Evolutionary conservation across 2,888 invertebrate species (phyloP).

Genomic region (Aspidiotus rigidus): DNA sequence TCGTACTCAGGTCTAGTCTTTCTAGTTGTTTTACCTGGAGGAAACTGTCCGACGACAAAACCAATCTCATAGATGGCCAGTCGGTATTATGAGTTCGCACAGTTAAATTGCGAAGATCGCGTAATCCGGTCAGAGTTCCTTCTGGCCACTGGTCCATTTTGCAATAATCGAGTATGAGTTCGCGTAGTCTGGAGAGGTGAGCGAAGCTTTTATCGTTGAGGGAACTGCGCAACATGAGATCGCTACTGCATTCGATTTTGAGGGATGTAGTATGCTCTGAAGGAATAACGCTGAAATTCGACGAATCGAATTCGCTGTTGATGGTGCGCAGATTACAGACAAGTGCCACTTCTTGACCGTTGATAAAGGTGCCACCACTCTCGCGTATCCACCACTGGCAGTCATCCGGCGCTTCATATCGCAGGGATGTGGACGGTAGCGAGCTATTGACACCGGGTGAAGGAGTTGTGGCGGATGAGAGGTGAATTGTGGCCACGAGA

Average conservation of each 20-base stretch:
- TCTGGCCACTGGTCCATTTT: conserved; percentile 75
- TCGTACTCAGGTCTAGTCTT: conserved; percentile 72
- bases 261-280: conserved; percentile 71
- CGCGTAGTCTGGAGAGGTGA: conserved; percentile 68
- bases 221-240: conserved; percentile 68
- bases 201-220: conserved; percentile 67
- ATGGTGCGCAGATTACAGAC: conserved; percentile 72
- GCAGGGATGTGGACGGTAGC: conserved; percentile 44
- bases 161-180: conserved; percentile 74
- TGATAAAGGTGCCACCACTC: background rate
- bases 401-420: conserved; percentile 76
- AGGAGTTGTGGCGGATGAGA: background rate
- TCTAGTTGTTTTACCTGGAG: conserved; percentile 67
- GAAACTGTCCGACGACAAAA: conserved; percentile 70
- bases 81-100: conserved; percentile 74
- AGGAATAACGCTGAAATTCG: conserved; percentile 78
- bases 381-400: conserved; percentile 64
- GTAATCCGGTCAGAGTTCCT: conserved; percentile 66
- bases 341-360: conserved; percentile 59
- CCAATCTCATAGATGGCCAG: conserved; percentile 77
- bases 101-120: conserved; percentile 73
- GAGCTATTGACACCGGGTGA: background rate
- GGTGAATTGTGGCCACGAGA: background rate
- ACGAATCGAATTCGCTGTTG: conserved; percentile 78
- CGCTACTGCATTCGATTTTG: conserved; percentile 68